Evolutionary conservation across 2,113 vertebrate genomes (phyloP).

Genomic region (Paramormyrops kingsleyae): DNA sequence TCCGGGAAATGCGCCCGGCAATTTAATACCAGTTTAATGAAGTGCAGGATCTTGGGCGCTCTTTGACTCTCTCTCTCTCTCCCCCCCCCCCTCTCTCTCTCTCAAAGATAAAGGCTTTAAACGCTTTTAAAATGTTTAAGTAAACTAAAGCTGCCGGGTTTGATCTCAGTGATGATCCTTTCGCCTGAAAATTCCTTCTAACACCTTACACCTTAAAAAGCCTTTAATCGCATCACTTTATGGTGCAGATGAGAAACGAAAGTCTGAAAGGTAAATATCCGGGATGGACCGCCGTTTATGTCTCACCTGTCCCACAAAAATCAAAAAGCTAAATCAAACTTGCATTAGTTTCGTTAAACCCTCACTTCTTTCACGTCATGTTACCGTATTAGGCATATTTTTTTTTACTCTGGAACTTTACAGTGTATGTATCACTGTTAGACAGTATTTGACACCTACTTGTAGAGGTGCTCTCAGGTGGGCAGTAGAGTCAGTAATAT

Average conservation of each 20-base stretch:
- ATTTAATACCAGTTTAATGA: not conserved
- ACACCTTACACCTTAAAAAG: not conserved
- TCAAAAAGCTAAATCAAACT: not conserved
- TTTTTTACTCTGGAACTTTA: slow-evolving; percentile 30
- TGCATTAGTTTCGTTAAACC: not conserved
- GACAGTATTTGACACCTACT: slow-evolving; percentile 62
- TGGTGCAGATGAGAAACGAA: not conserved
- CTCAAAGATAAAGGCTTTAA: slow-evolving; percentile 22
- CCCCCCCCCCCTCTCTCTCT: not conserved
- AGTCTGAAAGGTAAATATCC: not conserved
- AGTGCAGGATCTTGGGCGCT: not conserved
- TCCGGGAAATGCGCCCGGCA: not conserved
- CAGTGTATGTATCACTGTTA: slow-evolving; percentile 58
- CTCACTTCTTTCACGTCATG: not conserved
- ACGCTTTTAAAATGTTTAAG: not conserved
- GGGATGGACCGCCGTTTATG: not conserved
- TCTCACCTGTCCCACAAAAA: not conserved
- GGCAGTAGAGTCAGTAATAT: not conserved
- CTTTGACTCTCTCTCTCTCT: not conserved
- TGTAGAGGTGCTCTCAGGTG: slow-evolving; percentile 37
- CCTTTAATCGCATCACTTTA: not conserved
- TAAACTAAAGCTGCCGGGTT: not conserved
- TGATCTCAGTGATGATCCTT: not conserved
- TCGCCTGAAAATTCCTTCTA: not conserved
- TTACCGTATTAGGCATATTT: not conserved